Base-by-base conservation (phyloP, 2,888 invertebrate genomes). In the Andrena marginata region DNA sequence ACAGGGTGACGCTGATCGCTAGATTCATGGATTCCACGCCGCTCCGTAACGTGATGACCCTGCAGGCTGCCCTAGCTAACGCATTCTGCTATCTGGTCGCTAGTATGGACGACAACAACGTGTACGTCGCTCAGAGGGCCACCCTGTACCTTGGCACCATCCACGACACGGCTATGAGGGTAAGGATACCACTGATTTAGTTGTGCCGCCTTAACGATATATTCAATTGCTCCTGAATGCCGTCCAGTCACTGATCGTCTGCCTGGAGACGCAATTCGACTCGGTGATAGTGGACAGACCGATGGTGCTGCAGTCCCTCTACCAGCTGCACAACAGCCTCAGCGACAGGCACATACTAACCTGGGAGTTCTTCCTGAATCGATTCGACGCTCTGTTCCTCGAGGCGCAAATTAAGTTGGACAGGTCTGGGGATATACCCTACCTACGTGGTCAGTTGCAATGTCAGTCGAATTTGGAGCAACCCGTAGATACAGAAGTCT, bases 221-320 rank as follows among this genome's bases (percentile, higher is more conserved):
- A 20, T 10, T 2, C 3, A 33, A n/a, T n/a, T 42, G 42, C 42
- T 5, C 16, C 7, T 31, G 1, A 13, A 20, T 20, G 64, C 59
- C 10, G 60, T 77, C 56, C 94, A 98, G 97, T 96, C 98, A 77
- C 95, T 99, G 85, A 96, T 98, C 73, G 97, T 97, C 95, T 99
- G 99, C 94, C 95, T 99, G 94, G 99, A 99, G 95, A 97, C 98
- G 0, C 99, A 99, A 95, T 99, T 99, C 95, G 99, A 99, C 95
- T 96, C 98, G 81, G 99, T 99, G 84, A 98, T 99, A 81, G 97
- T 98, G 80, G 99, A 99, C 94, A 96, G 99, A 56, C 99, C 99
- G 0, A 97, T 99, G 96, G 98, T 99, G 42, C 95, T 99, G 56
- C 99, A 99, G 94, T 98, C 98, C 1, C 96, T 99, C 72, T 98